Evolutionary conservation across 2,888 invertebrate genomes (phyloP).

Genomic region (Bhutanitis thaidina): DNA sequence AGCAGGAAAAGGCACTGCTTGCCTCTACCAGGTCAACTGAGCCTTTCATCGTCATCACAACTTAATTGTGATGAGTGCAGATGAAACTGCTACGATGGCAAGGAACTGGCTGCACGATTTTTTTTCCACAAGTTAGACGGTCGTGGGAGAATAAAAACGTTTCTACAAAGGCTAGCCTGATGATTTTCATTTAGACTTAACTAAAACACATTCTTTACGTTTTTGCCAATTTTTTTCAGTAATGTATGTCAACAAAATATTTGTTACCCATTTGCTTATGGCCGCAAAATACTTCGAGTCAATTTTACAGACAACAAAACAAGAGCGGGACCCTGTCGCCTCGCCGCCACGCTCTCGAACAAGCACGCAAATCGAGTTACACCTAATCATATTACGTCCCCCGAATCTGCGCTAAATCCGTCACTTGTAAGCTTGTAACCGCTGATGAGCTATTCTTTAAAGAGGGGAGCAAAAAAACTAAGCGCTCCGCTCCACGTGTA

Average conservation of each 20-base stretch:
- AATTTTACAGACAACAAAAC: slow-evolving; percentile 7
- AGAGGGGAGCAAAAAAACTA: slow-evolving; percentile 31
- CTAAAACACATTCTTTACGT: too few species aligned
- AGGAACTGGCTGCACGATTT: too few species aligned
- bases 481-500: slow-evolving; percentile 2
- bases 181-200: too few species aligned
- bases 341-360: slow-evolving; percentile 19
- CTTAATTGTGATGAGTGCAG: too few species aligned
- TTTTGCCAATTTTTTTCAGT: too few species aligned
- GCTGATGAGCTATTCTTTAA: slow-evolving; percentile 67
- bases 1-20: too few species aligned
- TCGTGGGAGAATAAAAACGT: too few species aligned
- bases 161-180: too few species aligned
- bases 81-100: too few species aligned
- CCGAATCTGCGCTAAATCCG: slow-evolving; percentile 39
- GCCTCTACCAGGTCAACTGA: too few species aligned
- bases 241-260: neutral
- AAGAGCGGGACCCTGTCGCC: slow-evolving; percentile 15
- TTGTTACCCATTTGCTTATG: neutral
- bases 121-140: too few species aligned
- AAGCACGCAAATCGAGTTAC: slow-evolving; percentile 50
- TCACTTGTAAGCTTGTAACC: slow-evolving; percentile 45
- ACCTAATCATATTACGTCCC: slow-evolving; percentile 53
- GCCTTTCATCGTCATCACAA: too few species aligned
- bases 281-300: slow-evolving; percentile 1